Evolutionary conservation across 2,797 vertebrate genomes (phyloP).

Genomic region (Notoglanidium macrostoma): DNA sequence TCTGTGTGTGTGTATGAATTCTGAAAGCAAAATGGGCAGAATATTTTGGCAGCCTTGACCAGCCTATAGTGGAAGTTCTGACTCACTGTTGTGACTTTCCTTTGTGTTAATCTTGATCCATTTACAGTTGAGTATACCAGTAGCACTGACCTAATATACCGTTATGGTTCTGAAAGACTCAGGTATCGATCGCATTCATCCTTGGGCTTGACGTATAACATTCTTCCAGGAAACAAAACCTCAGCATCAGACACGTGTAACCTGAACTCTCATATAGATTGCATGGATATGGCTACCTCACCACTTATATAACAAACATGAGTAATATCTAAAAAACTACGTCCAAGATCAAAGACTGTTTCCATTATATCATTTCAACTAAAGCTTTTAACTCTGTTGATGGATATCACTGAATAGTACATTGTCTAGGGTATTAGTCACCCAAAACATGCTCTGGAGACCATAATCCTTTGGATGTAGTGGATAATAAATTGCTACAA

Average conservation of each 20-base stretch:
- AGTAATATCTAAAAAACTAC: background rate
- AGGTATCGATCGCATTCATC: constrained; percentile 38
- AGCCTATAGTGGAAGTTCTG: too few relatives aligned
- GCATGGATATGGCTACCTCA: background rate
- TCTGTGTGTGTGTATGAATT: background rate
- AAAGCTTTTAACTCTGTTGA: background rate
- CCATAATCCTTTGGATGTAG: background rate
- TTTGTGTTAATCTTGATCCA: constrained; percentile 20
- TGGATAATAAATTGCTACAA: background rate
- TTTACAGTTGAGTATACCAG: constrained; percentile 31
- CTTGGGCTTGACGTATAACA: constrained; percentile 48
- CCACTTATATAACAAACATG: background rate
- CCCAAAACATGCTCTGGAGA: background rate
- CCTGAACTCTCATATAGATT: constrained; percentile 21
- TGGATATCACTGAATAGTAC: background rate
- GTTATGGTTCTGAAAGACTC: constrained; percentile 33
- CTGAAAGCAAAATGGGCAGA: background rate
- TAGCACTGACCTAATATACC: constrained; percentile 44
- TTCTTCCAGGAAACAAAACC: constrained; percentile 38
- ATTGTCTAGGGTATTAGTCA: background rate
- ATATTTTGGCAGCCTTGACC: background rate
- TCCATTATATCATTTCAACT: background rate
- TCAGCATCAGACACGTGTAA: background rate
- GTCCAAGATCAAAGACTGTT: background rate
- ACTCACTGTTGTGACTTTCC: background rate